Base-by-base conservation (phyloP, 2,113 vertebrate species). In the Pelecanus crispus region DNA sequence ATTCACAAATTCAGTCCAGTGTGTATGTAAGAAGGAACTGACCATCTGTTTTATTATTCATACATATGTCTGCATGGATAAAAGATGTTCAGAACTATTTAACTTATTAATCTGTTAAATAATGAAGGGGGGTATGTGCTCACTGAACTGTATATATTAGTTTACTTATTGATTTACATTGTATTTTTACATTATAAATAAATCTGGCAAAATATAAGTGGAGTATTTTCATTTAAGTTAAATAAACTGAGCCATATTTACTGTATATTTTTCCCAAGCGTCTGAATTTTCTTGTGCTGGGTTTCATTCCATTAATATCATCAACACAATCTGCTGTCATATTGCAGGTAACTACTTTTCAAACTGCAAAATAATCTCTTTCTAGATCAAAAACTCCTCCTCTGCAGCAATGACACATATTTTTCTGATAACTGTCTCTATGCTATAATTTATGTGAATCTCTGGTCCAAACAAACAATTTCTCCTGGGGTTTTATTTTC, bases 21-120 rank as follows among this genome's bases (percentile, higher is more conserved):
- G 34, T 84, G 31, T 89, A 44, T 70, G 28, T 19, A 87, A n/a
- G 29, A 91, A 92, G 34, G 34, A 81, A 78, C 65, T 88, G 55
- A 36, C 47, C 70, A 84, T 95, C 49, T 94, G 75, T 70, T 97
- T 95, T 85, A 45, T 80, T 96, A 52, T 81, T 93, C 67, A 55
- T 79, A 61, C 59, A 81, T 85, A 86, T 80, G 73, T 73, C 28
- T 94, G 26, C 67, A 89, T 75, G 82, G 49, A 67, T 59, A 93
- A 88, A 96, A 62, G 79, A 50, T 74, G 34, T 86, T 96, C 72
- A 82, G 67, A 88, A 83, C 5, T 62, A 84, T n/a, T 90, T 86
- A 77, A 85, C 22, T 3, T 74, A 47, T 88, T 83, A 80, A 42
- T 95, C 59, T 95, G 20, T 36, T 85, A 55, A 78, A 86, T 92